These are phyloP conservation scores for Merodon equestris DNA, from an alignment of 2,888 invertebrate species.

Conservation along the genomic window DNA sequence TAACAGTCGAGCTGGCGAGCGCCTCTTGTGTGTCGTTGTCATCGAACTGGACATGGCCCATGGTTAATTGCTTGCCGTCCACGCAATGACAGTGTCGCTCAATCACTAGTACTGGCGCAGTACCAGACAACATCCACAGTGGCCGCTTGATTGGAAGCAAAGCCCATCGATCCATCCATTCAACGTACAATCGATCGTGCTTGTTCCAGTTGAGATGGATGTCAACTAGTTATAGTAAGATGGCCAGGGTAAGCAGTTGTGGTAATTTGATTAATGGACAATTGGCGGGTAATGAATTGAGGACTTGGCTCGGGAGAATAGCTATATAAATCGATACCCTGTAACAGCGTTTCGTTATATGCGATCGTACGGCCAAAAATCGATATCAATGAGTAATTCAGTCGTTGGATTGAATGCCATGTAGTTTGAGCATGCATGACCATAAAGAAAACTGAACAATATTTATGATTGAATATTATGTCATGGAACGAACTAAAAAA, in stretches of 20 bases:
- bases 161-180: slow-evolving; percentile 51
- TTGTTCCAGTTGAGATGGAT: slow-evolving; percentile 41
- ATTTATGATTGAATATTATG: slow-evolving; percentile 48
- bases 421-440: slow-evolving; percentile 28
- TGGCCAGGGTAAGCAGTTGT: slow-evolving; percentile 52
- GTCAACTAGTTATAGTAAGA: slow-evolving; percentile 59
- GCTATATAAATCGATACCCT: too few relatives aligned
- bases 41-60: slow-evolving; percentile 58
- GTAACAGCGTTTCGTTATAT: slow-evolving; percentile 12
- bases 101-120: slow-evolving; percentile 48
- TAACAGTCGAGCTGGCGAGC: slow-evolving; percentile 46
- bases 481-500: slow-evolving; percentile 22
- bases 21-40: slow-evolving; percentile 66
- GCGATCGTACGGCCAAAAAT: slow-evolving; percentile 49
- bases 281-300: slow-evolving; percentile 62
- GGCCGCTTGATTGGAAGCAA: slow-evolving; percentile 45
- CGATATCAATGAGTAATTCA: slow-evolving; percentile 56
- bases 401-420: slow-evolving; percentile 36
- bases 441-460: slow-evolving; percentile 29
- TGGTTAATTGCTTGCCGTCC: slow-evolving; percentile 68
- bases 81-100: slow-evolving; percentile 66
- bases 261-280: slow-evolving; percentile 65
- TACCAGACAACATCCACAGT: slow-evolving; percentile 20
- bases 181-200: slow-evolving; percentile 48
- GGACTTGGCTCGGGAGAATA: background rate